Evolutionary conservation across 2,113 vertebrate genomes (phyloP), one percentile per base, ranked within the genome.

Genomic region (Megaleporinus macrocephalus): DNA sequence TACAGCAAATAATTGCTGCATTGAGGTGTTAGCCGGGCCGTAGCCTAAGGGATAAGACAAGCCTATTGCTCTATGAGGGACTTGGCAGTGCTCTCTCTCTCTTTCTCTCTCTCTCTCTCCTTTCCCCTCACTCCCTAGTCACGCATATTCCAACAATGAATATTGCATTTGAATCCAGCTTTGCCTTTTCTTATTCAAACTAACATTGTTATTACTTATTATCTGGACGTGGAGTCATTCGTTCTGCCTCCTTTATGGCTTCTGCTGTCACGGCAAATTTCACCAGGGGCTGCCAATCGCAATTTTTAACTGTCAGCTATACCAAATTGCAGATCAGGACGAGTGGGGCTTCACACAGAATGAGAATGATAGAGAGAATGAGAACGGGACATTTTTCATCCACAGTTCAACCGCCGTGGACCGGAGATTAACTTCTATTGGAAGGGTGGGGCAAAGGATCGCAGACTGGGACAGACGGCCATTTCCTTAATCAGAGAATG

Each of bases 161-260:
- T 97, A 97, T 98, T 97, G 95, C 94, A 97, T 98, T 96, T 96
- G 95, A 97, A 97, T 96, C 95, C 94, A 90, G 92, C 94, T 94
- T 85, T 93, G 92, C 95, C 95, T 94, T 95, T 96, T 94, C 95
- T 95, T 95, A 96, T 97, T 96, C 95, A 95, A 95, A 94, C 96
- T 98, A 98, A 98, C 95, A 93, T 97, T 96, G 95, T 98, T 99
- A 99, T 97, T 97, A 96, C 94, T 96, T 96, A 97, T 98, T 98
- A 97, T 96, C 94, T 95, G 94, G 95, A 96, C 92, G 94, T 91
- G 93, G 94, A 97, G 94, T 96, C 96, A 96, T 97, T 95, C 95
- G 94, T 98, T 97, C 95, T 96, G 95, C 94, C 94, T 93, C 94
- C 94, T 95, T 95, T 95, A 93, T 96, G 95, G 94, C 94, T 83